phyloP scores from a whole-genome alignment of 2,113 vertebrate species.

The Orientallactaga bullata region DNA sequence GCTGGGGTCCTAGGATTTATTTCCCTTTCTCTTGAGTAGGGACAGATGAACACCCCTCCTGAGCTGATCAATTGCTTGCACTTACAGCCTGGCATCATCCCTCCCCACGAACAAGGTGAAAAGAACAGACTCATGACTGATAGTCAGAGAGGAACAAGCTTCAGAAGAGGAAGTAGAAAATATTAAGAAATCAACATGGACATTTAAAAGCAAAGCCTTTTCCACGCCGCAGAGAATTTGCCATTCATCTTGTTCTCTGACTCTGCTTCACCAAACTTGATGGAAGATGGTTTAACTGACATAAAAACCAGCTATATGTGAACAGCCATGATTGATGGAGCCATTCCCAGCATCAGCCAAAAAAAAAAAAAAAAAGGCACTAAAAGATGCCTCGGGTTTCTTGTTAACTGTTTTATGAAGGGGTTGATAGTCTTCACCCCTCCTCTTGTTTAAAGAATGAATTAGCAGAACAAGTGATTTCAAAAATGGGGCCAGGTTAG shows the following conservation, averaged over 20 bases:
- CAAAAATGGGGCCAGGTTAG: not conserved
- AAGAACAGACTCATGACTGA: constrained; percentile 50
- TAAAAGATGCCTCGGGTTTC: constrained; percentile 49
- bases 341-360: constrained; percentile 63
- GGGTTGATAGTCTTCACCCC: not conserved
- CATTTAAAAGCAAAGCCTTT: constrained; percentile 63
- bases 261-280: constrained; percentile 70
- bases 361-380: constrained; percentile 30
- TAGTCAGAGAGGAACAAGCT: constrained; percentile 30
- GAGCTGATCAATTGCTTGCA: constrained; percentile 44
- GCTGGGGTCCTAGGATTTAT: not conserved
- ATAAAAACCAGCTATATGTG: constrained; percentile 64
- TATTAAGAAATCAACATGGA: constrained; percentile 34
- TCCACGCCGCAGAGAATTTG: not conserved
- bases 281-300: constrained; percentile 74
- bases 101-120: constrained; percentile 3
- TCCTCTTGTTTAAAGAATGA: constrained; percentile 61
- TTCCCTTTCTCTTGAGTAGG: constrained; percentile 25
- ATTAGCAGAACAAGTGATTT: constrained; percentile 56
- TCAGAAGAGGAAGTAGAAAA: constrained; percentile 64
- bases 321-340: constrained; percentile 42
- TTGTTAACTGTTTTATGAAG: constrained; percentile 58
- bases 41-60: not conserved
- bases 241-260: constrained; percentile 69
- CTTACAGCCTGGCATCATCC: constrained; percentile 3